These are phyloP conservation scores for Silvanus unidentatus DNA, from an alignment of 2,888 invertebrate genomes.

Conservation along the genomic window DNA sequence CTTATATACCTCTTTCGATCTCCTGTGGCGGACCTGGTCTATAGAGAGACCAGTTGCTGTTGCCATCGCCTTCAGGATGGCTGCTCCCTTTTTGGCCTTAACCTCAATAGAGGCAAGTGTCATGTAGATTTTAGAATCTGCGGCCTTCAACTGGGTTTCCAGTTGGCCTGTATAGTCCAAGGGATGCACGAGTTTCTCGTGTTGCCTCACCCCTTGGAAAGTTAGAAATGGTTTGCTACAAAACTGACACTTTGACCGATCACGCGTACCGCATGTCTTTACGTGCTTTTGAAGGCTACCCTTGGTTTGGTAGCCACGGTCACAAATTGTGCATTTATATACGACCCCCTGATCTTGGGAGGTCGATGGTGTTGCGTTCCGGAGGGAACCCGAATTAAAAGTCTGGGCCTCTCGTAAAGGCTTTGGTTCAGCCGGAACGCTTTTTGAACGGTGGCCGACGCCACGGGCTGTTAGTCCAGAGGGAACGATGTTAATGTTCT, in stretches of 20 bases:
- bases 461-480: too few relatives aligned
- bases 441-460: too few relatives aligned
- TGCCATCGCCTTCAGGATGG: slow-evolving; percentile 7
- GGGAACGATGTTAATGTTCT: too few relatives aligned
- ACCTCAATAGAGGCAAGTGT: slow-evolving; percentile 14
- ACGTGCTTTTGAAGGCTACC: neutral
- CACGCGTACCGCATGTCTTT: slow-evolving; percentile 6
- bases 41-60: slow-evolving; percentile 14
- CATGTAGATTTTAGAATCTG: slow-evolving; percentile 5
- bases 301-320: neutral
- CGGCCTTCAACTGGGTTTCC: slow-evolving; percentile 6
- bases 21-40: slow-evolving; percentile 8
- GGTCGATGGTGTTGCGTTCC: too few relatives aligned
- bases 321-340: too few relatives aligned
- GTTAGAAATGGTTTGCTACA: slow-evolving; percentile 1
- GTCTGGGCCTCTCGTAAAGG: too few relatives aligned
- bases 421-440: too few relatives aligned
- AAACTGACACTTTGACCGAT: neutral
- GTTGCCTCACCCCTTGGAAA: slow-evolving; percentile 9
- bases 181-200: slow-evolving; percentile 6
- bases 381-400: too few relatives aligned
- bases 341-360: neutral
- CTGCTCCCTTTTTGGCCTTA: slow-evolving; percentile 5
- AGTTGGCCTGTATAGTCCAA: slow-evolving; percentile 8
- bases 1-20: slow-evolving; percentile 9